Percentiles rank a stretch among this genome's conserved stretches.
phyloP scores from a whole-genome alignment of 2,888 invertebrate genomes.

The Leptinotarsa juncta region DNA sequence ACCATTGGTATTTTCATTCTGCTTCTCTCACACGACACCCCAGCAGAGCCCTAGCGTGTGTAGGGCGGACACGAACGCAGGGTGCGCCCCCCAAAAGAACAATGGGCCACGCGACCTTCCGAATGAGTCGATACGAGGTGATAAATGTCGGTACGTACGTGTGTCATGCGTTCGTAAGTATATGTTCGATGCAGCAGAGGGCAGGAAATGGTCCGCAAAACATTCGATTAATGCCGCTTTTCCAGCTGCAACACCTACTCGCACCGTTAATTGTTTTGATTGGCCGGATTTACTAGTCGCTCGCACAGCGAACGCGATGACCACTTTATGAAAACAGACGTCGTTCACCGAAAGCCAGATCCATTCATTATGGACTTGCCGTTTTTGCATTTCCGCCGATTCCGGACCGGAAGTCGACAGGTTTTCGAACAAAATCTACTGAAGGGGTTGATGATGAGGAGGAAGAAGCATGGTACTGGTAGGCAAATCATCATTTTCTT shows the following conservation, averaged over 20 bases:
- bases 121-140: not conserved
- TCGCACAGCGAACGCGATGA: not conserved
- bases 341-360: not conserved
- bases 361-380: not conserved
- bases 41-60: not conserved
- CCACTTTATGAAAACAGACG: constrained; percentile 8
- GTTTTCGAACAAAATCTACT: too few relatives aligned
- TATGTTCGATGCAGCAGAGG: not conserved
- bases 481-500: too few relatives aligned
- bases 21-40: not conserved
- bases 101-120: not conserved
- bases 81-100: constrained; percentile 1
- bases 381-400: not conserved
- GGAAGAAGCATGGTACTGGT: too few relatives aligned
- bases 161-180: not conserved
- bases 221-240: constrained; percentile 6
- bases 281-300: constrained; percentile 1
- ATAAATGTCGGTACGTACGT: not conserved
- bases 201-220: not conserved
- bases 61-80: not conserved
- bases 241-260: constrained; percentile 8
- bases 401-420: too few relatives aligned
- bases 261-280: constrained; percentile 11
- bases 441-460: too few relatives aligned
- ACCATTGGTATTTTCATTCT: too few relatives aligned